phyloP scores from a whole-genome alignment of 2,113 vertebrate species.

The Mesembrinibis cayennensis region DNA sequence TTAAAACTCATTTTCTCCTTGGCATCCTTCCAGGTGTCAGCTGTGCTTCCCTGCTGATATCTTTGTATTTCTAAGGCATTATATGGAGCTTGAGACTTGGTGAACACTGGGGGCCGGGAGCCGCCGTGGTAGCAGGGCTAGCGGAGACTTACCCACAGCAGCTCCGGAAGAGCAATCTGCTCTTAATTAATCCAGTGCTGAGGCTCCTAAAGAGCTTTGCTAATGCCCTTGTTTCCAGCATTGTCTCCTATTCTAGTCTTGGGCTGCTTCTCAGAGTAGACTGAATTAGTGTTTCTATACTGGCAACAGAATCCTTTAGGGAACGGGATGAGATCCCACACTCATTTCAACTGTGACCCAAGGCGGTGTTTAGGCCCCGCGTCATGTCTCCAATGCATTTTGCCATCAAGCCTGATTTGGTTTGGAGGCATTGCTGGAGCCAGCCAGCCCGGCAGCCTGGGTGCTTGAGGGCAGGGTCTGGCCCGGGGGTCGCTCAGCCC shows the following conservation, averaged over 20 bases:
- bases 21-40: constrained; percentile 30
- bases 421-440: background rate
- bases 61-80: background rate
- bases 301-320: background rate
- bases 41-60: background rate
- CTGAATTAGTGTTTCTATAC: background rate
- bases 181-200: background rate
- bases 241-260: background rate
- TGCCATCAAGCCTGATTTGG: background rate
- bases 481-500: background rate
- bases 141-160: background rate
- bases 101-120: background rate
- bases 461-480: background rate
- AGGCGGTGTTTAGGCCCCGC: accelerated
- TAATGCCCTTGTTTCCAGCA: background rate
- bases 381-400: background rate
- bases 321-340: background rate
- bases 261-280: background rate
- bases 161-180: background rate
- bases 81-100: background rate
- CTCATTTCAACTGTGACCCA: background rate
- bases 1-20: constrained; percentile 46
- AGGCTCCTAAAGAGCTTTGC: background rate
- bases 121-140: background rate
- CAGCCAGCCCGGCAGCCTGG: background rate